Evolutionary conservation across 2,113 vertebrate genomes (phyloP), one percentile per base, ranked within the genome.

Genomic region (Coptodon bakossiorum): DNA sequence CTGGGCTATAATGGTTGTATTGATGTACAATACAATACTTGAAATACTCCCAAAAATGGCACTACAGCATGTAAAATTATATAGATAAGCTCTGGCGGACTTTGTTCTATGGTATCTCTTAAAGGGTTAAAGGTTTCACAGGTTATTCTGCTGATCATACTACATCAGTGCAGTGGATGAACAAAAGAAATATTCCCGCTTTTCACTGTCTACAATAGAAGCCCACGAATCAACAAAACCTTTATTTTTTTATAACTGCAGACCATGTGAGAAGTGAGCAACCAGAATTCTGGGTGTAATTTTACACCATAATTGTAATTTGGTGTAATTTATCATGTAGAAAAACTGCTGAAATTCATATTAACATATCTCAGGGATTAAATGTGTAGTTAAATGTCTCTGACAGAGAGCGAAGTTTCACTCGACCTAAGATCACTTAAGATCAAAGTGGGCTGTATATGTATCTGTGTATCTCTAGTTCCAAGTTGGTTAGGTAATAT

Each of bases 1-100:
- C 0, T 56, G 6, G 54, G 11, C 22, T 56, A 56, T 27, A 7
- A 56, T 0, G 0, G 11, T 7, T 56, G 22, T 56, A 56, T 56
- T 56, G 4, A 27, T 56, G 54, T 56, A 56, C 27, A 56, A 1
- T 1, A 2, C n/a, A n/a, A n/a, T n/a, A 56, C 4, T 7, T 56
- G 54, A 56, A 56, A 56, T 27, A 6, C 54, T 27, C 6, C 22
- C 24, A 57, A 14, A 57, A 57, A 8, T 57, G 1, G 2, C 24
- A 57, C 1, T 27, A 57, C 12, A 3, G 6, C 24, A 57, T 57
- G 12, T 57, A 57, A 57, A 27, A 2, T 27, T 2, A 57, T 57
- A 4, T 27, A 57, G 12, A 57, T 57, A 57, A 5, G 24, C 54
- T 27, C 54, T 57, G 22, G 22, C 54, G 13, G 22, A 0, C 22